These are phyloP conservation scores for Callinectes sapidus DNA, from an alignment of 2,888 invertebrate genomes.

Conservation along the genomic window DNA sequence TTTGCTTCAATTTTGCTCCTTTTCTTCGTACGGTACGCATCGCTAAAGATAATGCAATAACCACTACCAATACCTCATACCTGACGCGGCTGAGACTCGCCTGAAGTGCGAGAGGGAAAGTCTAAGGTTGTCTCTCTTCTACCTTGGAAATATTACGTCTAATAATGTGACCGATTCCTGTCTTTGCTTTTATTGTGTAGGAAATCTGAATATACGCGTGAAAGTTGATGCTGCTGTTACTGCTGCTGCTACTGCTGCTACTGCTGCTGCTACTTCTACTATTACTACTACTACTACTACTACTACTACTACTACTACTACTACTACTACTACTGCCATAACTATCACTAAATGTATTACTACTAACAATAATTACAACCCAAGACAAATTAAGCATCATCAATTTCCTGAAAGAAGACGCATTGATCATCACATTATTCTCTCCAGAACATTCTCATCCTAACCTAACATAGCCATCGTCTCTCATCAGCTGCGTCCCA, in stretches of 20 bases:
- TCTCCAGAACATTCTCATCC: not conserved
- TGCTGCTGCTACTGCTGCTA: not conserved
- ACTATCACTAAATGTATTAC: not conserved
- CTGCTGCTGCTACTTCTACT: not conserved
- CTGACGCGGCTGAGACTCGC: not conserved
- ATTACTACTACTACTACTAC: not conserved
- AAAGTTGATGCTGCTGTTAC: not conserved
- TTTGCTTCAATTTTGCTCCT: not conserved
- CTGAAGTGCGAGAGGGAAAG: not conserved
- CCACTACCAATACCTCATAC: not conserved
- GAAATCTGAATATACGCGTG: not conserved
- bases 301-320: not conserved
- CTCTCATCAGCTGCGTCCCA: not conserved
- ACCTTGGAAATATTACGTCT: not conserved
- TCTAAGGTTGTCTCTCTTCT: constrained; percentile 14
- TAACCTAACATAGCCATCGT: constrained; percentile 10
- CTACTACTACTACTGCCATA: not conserved
- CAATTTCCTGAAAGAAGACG: not conserved
- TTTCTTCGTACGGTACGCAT: not conserved
- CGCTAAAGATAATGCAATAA: not conserved
- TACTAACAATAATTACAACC: not conserved
- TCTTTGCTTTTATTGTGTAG: not conserved
- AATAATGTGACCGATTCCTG: not conserved
- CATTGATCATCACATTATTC: not conserved
- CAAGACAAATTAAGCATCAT: not conserved